Evolutionary conservation across 2,113 vertebrate species (phyloP).

Genomic region (Lonchura striata): DNA sequence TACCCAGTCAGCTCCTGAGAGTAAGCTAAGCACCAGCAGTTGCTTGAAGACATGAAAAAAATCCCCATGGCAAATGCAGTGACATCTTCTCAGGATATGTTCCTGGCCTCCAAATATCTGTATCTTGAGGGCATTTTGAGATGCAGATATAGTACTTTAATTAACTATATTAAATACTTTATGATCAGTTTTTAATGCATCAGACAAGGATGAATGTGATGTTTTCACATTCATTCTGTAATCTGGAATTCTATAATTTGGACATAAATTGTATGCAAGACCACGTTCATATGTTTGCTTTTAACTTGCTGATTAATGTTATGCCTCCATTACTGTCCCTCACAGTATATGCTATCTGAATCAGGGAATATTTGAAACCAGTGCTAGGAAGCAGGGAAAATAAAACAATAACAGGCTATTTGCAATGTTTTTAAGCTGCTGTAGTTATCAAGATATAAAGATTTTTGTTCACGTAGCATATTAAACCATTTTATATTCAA

Average conservation of each 20-base stretch:
- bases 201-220: neutral
- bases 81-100: neutral
- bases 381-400: neutral
- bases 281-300: neutral
- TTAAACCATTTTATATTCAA: neutral
- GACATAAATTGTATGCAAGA: neutral
- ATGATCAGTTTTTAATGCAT: neutral
- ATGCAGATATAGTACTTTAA: neutral
- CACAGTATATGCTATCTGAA: neutral
- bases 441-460: neutral
- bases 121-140: neutral
- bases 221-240: neutral
- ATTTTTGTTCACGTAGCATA: neutral
- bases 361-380: neutral
- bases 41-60: neutral
- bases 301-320: neutral
- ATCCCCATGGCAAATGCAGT: neutral
- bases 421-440: constrained; percentile 3
- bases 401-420: neutral
- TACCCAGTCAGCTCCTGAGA: neutral
- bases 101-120: neutral
- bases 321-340: neutral
- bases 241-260: neutral
- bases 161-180: neutral
- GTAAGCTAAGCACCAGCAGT: neutral